Conservation (phyloP, 2,113 vertebrate species). For the Coturnix japonica region DNA sequence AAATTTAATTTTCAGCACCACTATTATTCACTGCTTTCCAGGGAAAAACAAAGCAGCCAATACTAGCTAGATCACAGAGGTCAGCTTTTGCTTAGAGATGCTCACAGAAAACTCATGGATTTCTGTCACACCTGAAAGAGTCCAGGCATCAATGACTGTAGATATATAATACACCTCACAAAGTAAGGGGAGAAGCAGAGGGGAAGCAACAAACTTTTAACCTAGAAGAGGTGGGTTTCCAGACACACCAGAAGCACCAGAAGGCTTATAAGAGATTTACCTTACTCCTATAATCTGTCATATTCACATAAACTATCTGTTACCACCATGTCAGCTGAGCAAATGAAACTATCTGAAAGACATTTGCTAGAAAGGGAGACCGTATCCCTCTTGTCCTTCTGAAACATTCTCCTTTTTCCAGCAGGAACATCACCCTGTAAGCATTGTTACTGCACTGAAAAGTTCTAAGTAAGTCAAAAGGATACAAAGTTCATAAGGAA, state of each 20-base stretch:
- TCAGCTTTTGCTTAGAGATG: neutral
- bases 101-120: neutral
- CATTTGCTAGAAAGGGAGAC: neutral
- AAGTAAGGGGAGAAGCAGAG: neutral
- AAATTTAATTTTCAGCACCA: neutral
- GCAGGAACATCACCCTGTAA: neutral
- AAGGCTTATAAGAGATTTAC: no score
- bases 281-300: fast-evolving
- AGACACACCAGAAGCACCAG: neutral
- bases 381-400: neutral
- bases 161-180: neutral
- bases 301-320: neutral
- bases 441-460: neutral
- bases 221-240: conserved; percentile 2
- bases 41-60: neutral
- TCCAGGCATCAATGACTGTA: neutral
- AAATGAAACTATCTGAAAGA: neutral
- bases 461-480: neutral
- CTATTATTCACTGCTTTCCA: neutral
- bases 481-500: neutral
- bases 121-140: neutral
- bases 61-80: neutral
- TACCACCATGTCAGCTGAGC: neutral
- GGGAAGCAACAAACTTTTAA: neutral
- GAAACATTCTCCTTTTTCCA: neutral